These are phyloP conservation scores for Oophaga pumilio DNA, from an alignment of 2,113 vertebrate genomes.

Conservation along the genomic window DNA sequence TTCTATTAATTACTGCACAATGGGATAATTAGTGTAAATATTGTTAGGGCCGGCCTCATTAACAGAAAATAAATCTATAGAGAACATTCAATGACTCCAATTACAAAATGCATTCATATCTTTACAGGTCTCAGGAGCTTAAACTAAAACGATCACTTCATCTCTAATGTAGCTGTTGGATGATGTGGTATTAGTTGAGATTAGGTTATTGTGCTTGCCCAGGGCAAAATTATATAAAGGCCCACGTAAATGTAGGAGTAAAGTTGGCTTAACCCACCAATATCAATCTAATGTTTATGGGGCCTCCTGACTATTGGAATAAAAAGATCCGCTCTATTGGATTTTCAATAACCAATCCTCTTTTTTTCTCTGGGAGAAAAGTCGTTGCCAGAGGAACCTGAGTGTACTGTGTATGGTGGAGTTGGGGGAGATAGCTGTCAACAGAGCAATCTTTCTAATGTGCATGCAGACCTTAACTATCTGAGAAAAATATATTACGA, in stretches of 20 bases:
- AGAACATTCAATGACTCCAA: not conserved
- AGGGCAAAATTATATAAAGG: not conserved
- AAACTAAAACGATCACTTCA: not conserved
- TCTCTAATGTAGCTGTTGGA: not conserved
- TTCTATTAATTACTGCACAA: not conserved
- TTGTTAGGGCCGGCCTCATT: not conserved
- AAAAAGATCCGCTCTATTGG: too few relatives aligned
- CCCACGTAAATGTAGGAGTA: too few relatives aligned
- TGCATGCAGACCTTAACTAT: not conserved
- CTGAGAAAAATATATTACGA: not conserved
- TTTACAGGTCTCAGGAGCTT: not conserved
- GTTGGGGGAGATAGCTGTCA: too few relatives aligned
- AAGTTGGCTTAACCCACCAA: too few relatives aligned
- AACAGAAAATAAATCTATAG: not conserved
- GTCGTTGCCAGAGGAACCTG: too few relatives aligned
- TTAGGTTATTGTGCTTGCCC: not conserved
- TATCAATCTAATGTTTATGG: too few relatives aligned
- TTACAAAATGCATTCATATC: not conserved
- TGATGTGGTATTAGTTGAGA: too few relatives aligned
- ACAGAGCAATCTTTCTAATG: too few relatives aligned
- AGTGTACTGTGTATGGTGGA: too few relatives aligned
- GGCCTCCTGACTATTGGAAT: too few relatives aligned
- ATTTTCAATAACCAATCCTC: too few relatives aligned
- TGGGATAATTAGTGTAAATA: not conserved
- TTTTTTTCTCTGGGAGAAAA: too few relatives aligned